Percentiles rank a stretch among this genome's conserved stretches.
Conservation (phyloP, 1,140 invertebrate genomes). For the Cotesia vestalis region DNA sequence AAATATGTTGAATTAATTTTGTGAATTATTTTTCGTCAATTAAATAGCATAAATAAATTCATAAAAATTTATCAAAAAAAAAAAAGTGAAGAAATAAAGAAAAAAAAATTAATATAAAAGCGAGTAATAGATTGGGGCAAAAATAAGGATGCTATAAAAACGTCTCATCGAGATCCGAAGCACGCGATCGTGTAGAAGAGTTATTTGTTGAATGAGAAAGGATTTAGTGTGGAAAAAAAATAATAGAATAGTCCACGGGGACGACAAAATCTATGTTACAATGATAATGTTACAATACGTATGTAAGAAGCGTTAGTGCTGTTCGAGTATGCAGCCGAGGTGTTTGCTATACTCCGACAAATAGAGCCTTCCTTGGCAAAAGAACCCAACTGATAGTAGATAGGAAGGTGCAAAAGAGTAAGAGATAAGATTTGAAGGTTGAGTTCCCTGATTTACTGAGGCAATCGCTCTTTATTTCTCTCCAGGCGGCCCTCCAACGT, state of each 20-base stretch:
- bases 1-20: too few species aligned
- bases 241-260: conserved; percentile 40
- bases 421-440: conserved; percentile 38
- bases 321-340: conserved; percentile 47
- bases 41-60: too few species aligned
- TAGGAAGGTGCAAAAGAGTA: background rate
- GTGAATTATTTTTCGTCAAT: too few species aligned
- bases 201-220: conserved; percentile 11
- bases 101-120: background rate
- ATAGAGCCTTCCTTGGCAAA: background rate
- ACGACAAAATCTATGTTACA: conserved; percentile 50
- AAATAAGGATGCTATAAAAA: conserved; percentile 16
- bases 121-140: conserved; percentile 19
- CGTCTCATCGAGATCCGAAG: conserved; percentile 13
- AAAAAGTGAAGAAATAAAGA: background rate
- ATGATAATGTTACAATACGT: conserved; percentile 62
- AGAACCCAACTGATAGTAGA: conserved; percentile 34
- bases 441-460: conserved; percentile 62
- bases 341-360: background rate
- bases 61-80: too few species aligned
- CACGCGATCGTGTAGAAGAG: conserved; percentile 21
- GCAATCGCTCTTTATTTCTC: conserved; percentile 68
- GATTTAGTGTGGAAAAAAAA: background rate
- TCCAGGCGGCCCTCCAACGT: conserved; percentile 63
- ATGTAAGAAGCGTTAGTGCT: conserved; percentile 49